phyloP scores from a whole-genome alignment of 2,113 vertebrate genomes.

The Pogonocichla stellata region DNA sequence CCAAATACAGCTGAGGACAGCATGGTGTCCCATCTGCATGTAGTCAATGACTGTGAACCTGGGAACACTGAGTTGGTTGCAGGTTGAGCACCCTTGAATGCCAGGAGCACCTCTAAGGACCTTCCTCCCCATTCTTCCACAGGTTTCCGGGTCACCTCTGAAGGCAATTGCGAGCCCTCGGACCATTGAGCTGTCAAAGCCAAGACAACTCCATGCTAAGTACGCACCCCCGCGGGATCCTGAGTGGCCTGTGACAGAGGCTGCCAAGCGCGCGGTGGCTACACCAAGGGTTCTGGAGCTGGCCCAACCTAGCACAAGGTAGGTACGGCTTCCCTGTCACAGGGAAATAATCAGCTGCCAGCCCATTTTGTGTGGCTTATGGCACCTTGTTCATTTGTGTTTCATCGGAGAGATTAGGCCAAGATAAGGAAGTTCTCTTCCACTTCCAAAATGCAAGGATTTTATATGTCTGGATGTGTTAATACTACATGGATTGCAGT shows the following conservation, averaged over 20 bases:
- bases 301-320: slow-evolving; percentile 59
- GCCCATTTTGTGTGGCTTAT: neutral
- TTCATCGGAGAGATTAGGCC: neutral
- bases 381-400: neutral
- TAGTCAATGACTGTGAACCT: neutral
- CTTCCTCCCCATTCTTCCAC: neutral
- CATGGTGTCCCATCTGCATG: neutral
- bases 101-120: neutral
- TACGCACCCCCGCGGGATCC: neutral
- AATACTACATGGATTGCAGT: neutral
- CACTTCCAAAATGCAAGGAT: neutral
- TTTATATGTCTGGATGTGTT: neutral
- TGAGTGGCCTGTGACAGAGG: slow-evolving; percentile 46
- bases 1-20: neutral
- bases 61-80: neutral
- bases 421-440: neutral
- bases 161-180: slow-evolving; percentile 1
- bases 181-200: slow-evolving; percentile 22
- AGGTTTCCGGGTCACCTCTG: slow-evolving; percentile 34
- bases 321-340: neutral
- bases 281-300: slow-evolving; percentile 53
- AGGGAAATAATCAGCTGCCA: neutral
- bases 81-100: neutral
- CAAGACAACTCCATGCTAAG: neutral
- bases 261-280: neutral